A percentile compares a stretch with the other conserved stretches of the same genome.
These are phyloP conservation scores for Oncorhynchus keta DNA, from an alignment of 2,113 vertebrate genomes.

Conservation along the genomic window DNA sequence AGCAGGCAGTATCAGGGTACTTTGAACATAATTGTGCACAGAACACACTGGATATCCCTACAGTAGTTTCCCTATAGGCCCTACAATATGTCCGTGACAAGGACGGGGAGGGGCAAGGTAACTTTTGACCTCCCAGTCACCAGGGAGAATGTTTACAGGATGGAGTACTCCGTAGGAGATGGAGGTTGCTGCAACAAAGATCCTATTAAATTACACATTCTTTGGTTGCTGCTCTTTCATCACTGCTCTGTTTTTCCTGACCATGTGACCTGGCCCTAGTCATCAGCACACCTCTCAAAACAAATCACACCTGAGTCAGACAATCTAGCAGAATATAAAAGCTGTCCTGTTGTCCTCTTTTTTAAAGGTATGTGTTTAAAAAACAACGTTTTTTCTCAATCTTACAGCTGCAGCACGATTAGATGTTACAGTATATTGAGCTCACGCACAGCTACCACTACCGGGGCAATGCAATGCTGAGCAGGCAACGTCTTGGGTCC, in stretches of 20 bases:
- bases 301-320: too few relatives aligned
- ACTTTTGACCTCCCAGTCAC: constrained; percentile 28
- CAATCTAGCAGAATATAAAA: too few relatives aligned
- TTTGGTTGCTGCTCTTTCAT: too few relatives aligned
- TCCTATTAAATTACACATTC: too few relatives aligned
- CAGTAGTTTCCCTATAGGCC: constrained; percentile 13
- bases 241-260: too few relatives aligned
- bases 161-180: background rate
- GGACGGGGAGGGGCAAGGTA: constrained; percentile 22
- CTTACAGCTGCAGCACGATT: too few relatives aligned
- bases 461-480: background rate
- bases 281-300: too few relatives aligned
- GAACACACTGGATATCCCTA: constrained; percentile 10
- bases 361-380: too few relatives aligned
- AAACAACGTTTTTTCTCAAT: too few relatives aligned
- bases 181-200: background rate
- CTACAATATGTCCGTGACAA: constrained; percentile 13
- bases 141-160: constrained; percentile 5
- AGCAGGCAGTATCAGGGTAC: constrained; percentile 17
- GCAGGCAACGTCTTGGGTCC: background rate
- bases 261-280: too few relatives aligned
- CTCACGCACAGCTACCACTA: background rate
- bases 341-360: too few relatives aligned
- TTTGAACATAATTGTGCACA: constrained; percentile 28
- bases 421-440: background rate